Percentiles rank a stretch among this genome's conserved stretches.
These are phyloP conservation scores for Charina bottae DNA, from an alignment of 2,113 vertebrate genomes.

Conservation along the genomic window DNA sequence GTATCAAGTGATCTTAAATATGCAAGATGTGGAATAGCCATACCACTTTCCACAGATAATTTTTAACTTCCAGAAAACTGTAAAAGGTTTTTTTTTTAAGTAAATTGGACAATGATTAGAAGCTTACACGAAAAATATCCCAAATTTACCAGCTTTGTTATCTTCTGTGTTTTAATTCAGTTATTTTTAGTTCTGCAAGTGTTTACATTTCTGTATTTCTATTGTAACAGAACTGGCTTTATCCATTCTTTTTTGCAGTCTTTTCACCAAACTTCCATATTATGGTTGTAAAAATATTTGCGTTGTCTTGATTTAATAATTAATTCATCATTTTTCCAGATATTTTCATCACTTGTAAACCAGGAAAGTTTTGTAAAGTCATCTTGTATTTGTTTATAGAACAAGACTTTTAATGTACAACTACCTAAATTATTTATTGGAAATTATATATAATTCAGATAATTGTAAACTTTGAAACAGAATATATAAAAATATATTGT, in stretches of 20 bases:
- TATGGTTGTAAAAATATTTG: not conserved
- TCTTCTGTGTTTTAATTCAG: not conserved
- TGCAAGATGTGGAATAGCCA: not conserved
- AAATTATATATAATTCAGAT: not conserved
- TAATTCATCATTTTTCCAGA: not conserved
- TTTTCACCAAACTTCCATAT: not conserved
- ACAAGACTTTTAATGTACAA: not conserved
- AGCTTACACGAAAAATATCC: not conserved
- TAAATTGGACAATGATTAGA: not conserved
- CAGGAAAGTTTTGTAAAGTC: slow-evolving; percentile 21
- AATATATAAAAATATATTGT: not conserved
- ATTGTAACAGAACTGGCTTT: not conserved
- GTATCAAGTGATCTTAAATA: not conserved
- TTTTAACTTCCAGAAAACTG: not conserved
- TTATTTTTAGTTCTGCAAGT: not conserved
- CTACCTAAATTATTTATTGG: slow-evolving; percentile 43
- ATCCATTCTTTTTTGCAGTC: not conserved
- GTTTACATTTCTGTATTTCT: not conserved
- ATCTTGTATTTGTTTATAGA: not conserved
- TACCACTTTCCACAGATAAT: not conserved
- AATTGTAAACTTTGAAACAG: not conserved
- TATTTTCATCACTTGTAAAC: slow-evolving; percentile 36
- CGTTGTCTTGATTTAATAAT: not conserved
- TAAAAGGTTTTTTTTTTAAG: not conserved
- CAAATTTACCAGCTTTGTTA: not conserved